Conservation (phyloP, 2,113 vertebrate genomes). For the Dissostichus mawsoni region DNA sequence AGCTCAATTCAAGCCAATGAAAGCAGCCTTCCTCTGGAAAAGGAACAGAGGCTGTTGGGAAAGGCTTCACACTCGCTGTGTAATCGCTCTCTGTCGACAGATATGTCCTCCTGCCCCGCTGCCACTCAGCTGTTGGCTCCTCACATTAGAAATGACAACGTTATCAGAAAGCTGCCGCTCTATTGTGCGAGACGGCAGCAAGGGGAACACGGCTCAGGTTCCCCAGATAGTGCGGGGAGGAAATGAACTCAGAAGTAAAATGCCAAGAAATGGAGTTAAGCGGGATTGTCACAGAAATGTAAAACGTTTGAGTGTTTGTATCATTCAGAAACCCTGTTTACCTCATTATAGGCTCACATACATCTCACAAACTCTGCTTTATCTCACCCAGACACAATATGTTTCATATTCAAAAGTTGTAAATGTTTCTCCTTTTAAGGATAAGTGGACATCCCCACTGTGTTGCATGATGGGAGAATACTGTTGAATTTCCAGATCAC, state of each 20-base stretch:
- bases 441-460: too few species aligned
- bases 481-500: neutral
- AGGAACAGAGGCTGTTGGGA: slow-evolving; percentile 6
- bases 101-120: slow-evolving; percentile 42
- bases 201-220: slow-evolving; percentile 36
- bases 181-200: slow-evolving; percentile 20
- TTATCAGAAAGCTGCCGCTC: slow-evolving; percentile 43
- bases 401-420: too few species aligned
- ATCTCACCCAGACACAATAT: too few species aligned
- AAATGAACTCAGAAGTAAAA: slow-evolving; percentile 54
- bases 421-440: neutral
- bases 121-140: slow-evolving; percentile 43
- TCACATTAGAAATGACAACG: slow-evolving; percentile 51
- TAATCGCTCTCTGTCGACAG: slow-evolving; percentile 34
- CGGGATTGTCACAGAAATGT: slow-evolving; percentile 3
- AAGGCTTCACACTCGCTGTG: slow-evolving; percentile 12
- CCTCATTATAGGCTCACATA: slow-evolving; percentile 2
- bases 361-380: neutral
- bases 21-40: slow-evolving; percentile 42
- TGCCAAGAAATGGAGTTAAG: slow-evolving; percentile 45
- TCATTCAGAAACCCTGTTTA: slow-evolving; percentile 12
- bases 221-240: slow-evolving; percentile 45
- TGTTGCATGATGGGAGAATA: neutral
- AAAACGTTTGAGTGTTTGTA: slow-evolving; percentile 22
- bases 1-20: slow-evolving; percentile 36